Evolutionary conservation across 2,888 invertebrate species (phyloP).

Genomic region (Colletes collaris): DNA sequence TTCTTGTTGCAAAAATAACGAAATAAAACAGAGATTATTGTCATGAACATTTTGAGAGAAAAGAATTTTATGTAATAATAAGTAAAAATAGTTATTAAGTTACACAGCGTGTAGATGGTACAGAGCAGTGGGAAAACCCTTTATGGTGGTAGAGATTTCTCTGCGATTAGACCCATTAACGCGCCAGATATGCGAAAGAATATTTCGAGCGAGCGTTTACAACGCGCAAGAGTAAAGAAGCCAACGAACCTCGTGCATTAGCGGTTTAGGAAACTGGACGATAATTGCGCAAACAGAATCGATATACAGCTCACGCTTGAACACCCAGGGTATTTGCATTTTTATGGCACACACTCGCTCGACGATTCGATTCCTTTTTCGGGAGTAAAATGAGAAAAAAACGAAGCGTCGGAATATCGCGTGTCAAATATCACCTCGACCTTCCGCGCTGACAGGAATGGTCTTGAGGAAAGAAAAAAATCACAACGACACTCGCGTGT

Average conservation of each 20-base stretch:
- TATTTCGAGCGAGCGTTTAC: conserved; percentile 6
- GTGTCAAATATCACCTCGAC: conserved; percentile 45
- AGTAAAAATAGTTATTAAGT: too few species aligned
- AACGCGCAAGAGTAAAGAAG: conserved; percentile 17
- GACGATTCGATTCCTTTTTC: conserved; percentile 16
- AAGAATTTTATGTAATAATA: too few species aligned
- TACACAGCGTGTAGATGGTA: too few species aligned
- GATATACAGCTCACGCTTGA: conserved; percentile 7
- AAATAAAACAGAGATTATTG: too few species aligned
- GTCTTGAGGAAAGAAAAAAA: conserved; percentile 21
- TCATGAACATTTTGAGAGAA: too few species aligned
- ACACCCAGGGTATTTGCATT: conserved; percentile 13
- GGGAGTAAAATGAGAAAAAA: conserved; percentile 16
- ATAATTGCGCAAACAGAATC: conserved; percentile 38
- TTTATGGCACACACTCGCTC: background rate
- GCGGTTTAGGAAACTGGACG: conserved; percentile 27
- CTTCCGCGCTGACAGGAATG: conserved; percentile 47
- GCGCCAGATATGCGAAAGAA: conserved; percentile 1
- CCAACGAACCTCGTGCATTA: conserved; percentile 52
- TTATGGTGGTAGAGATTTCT: too few species aligned
- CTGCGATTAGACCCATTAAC: conserved; percentile 24
- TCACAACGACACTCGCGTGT: conserved; percentile 11
- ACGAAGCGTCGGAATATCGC: conserved; percentile 15
- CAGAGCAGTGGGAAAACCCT: too few species aligned
- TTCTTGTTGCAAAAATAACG: too few species aligned